Percentiles rank a stretch among this genome's conserved stretches.
Evolutionary conservation across 2,113 vertebrate species (phyloP).

Genomic region (Neodon shergylaensis): DNA sequence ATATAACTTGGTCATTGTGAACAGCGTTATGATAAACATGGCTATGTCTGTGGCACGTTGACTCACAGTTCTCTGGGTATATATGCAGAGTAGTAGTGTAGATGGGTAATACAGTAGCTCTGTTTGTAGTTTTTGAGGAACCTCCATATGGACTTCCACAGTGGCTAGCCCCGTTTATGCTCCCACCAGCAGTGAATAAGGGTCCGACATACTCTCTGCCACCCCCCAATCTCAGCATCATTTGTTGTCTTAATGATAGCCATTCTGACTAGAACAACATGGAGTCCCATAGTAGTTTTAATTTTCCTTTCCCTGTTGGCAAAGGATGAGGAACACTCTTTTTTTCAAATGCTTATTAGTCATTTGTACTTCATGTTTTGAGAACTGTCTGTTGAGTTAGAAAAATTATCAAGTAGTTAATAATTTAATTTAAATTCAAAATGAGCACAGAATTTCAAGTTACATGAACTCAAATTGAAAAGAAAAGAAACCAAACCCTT

Average conservation of each 20-base stretch:
- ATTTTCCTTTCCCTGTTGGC: background rate
- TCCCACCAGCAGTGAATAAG: background rate
- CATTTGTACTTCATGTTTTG: background rate
- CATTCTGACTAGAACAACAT: background rate
- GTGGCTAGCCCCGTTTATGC: background rate
- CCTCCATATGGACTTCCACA: background rate
- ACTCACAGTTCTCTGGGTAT: background rate
- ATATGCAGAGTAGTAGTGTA: no score
- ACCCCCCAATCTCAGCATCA: background rate
- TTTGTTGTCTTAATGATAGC: background rate
- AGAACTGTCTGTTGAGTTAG: conserved; percentile 42
- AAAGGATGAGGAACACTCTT: background rate
- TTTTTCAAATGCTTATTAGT: background rate
- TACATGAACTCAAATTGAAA: conserved; percentile 55
- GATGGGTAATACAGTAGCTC: background rate
- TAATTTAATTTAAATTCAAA: conserved; percentile 64
- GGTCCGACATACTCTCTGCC: background rate
- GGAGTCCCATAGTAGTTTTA: background rate
- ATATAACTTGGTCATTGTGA: background rate
- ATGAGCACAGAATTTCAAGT: conserved; percentile 50
- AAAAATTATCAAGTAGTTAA: conserved; percentile 49
- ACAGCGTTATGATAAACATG: background rate
- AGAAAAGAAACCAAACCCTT: background rate
- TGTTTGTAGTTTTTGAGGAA: background rate
- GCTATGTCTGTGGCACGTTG: background rate